Evolutionary conservation across 2,888 invertebrate species (phyloP).

Genomic region (Clepsis dumicolana): DNA sequence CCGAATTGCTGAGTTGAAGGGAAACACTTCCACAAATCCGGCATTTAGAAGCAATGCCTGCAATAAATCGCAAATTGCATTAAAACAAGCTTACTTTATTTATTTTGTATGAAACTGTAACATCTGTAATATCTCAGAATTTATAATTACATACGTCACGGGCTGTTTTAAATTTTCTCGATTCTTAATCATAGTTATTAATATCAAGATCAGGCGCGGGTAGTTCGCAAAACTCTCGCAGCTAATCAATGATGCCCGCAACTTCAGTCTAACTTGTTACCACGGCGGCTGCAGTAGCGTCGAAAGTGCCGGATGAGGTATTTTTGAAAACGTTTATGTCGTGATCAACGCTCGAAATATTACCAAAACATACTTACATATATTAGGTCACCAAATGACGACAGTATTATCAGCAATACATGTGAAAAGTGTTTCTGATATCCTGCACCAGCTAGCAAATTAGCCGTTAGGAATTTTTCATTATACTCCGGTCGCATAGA

Average conservation of each 20-base stretch:
- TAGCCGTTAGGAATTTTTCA: constrained; percentile 65
- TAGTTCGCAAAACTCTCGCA: too few species aligned
- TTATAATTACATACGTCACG: too few species aligned
- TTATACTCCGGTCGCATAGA: constrained; percentile 68
- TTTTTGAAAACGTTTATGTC: too few species aligned
- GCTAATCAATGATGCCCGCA: too few species aligned
- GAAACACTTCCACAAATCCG: not conserved
- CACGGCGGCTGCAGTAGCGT: too few species aligned
- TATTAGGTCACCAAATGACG: constrained; percentile 57
- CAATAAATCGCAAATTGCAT: not conserved
- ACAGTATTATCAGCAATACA: constrained; percentile 45
- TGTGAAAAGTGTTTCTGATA: constrained; percentile 65
- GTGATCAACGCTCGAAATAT: not conserved
- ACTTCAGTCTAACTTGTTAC: too few species aligned
- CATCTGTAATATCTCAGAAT: too few species aligned
- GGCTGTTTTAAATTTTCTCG: too few species aligned
- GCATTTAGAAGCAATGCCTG: not conserved
- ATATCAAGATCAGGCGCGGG: too few species aligned
- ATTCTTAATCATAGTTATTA: too few species aligned
- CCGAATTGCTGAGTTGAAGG: not conserved
- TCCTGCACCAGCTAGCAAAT: constrained; percentile 71
- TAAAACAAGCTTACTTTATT: not conserved
- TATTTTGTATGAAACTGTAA: too few species aligned
- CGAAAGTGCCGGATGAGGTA: too few species aligned
- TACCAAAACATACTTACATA: constrained; percentile 62